Evolutionary conservation across 2,113 vertebrate species (phyloP), one percentile per base, ranked within the genome.

Genomic region (Regulus satrapa): DNA sequence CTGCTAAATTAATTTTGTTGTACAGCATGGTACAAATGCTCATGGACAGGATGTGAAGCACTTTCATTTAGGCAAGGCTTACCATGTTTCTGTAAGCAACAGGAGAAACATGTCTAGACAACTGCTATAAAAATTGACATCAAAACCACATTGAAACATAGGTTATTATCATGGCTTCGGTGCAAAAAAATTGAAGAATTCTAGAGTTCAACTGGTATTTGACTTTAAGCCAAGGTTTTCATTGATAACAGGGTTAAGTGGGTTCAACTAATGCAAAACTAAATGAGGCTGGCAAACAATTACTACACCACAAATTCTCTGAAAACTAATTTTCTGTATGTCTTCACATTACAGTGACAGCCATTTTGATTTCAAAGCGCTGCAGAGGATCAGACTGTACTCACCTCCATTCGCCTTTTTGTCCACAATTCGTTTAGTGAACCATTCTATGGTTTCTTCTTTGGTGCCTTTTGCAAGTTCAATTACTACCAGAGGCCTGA

Each of bases 331-430:
- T 85, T 71, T 89, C 25, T 59, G 3, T 56, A 38, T 24, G 8
- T 52, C 52, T 74, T 77, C 41, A 34, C 46, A 49, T 28, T n/a
- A 74, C 4, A 1, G 45, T 19, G 21, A 64, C 46, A 89, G 31
- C 3, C 14, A 56, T 54, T 28, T 43, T 41, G 13, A 69, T 38
- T 82, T 85, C 56, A 9, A 12, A 67, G 45, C 26, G 13, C 49
- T 40, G 24, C 8, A 71, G 6, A 72, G 41, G 72, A 15, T 36
- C 36, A 68, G 40, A 51, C 16, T 68, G 58, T 14, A 95, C 97
- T 96, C 93, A 99, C 99, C 99, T 97, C 99, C 99, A 80, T 98
- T 96, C 77, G 97, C 97, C 82, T 99, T 99, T 71, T 96, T 98
- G 89, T 98, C 98, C 92, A 95, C 95, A 78, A 99, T 98, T 96